A percentile compares a stretch with the other conserved stretches of the same genome.
Evolutionary conservation across 2,888 invertebrate genomes (phyloP).

Genomic region (Actias luna): DNA sequence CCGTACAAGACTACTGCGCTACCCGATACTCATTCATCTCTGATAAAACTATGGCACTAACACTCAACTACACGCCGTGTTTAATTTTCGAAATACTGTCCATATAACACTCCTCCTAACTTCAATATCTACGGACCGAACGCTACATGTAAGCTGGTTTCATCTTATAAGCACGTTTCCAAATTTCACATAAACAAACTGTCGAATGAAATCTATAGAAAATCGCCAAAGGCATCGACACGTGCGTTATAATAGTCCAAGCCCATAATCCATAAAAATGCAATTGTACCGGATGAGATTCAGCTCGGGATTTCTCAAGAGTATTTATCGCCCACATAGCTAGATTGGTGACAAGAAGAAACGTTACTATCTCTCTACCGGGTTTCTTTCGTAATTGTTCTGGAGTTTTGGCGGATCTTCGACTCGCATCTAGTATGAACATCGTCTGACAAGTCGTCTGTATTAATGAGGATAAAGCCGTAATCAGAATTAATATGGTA

Average conservation of each 20-base stretch:
- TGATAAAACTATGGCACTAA: slow-evolving; percentile 71
- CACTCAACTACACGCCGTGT: slow-evolving; percentile 50
- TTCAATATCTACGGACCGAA: slow-evolving; percentile 62
- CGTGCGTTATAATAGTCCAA: slow-evolving; percentile 97
- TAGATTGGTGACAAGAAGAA: slow-evolving; percentile 92
- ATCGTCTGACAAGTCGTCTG: slow-evolving; percentile 95
- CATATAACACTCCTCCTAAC: slow-evolving; percentile 56
- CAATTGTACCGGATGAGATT: slow-evolving; percentile 94
- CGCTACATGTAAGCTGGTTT: slow-evolving; percentile 92
- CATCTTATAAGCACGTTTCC: slow-evolving; percentile 97
- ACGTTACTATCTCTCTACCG: slow-evolving; percentile 96
- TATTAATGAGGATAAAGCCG: slow-evolving; percentile 91
- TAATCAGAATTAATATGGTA: slow-evolving; percentile 90
- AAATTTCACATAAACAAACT: slow-evolving; percentile 97
- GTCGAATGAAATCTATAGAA: slow-evolving; percentile 98
- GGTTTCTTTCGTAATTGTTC: slow-evolving; percentile 94
- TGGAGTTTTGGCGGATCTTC: slow-evolving; percentile 90
- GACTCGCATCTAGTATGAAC: slow-evolving; percentile 94
- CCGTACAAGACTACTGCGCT: slow-evolving; percentile 13
- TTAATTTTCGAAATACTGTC: slow-evolving; percentile 40
- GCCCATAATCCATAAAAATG: slow-evolving; percentile 97
- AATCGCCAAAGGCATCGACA: slow-evolving; percentile 95
- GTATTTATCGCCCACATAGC: slow-evolving; percentile 98
- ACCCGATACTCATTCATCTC: slow-evolving; percentile 40
- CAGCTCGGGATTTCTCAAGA: slow-evolving; percentile 93